phyloP scores from a whole-genome alignment of 2,113 vertebrate genomes.

The Hyla sarda region DNA sequence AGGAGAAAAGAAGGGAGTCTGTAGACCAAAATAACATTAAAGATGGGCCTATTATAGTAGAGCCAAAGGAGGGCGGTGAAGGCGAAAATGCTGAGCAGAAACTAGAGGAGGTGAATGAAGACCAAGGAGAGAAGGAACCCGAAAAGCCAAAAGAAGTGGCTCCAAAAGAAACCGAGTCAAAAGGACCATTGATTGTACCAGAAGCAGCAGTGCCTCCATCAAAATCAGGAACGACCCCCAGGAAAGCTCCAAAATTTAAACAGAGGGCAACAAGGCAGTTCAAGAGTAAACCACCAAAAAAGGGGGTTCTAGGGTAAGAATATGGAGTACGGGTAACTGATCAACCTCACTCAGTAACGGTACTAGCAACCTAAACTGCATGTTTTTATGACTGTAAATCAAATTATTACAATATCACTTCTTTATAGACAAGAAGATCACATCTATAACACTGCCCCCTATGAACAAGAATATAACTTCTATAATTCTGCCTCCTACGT shows the following conservation, averaged over 20 bases:
- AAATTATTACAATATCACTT: background rate
- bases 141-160: background rate
- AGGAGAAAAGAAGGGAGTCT: background rate
- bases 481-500: background rate
- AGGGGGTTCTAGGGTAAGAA: constrained; percentile 60
- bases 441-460: background rate
- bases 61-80: background rate
- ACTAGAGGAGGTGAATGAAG: background rate
- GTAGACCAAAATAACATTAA: background rate
- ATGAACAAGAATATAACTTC: background rate
- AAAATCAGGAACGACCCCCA: constrained; percentile 37
- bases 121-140: background rate
- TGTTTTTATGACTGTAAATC: background rate
- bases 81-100: background rate
- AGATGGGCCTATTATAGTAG: background rate
- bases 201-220: background rate
- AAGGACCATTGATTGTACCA: background rate
- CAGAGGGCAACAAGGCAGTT: constrained; percentile 58
- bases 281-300: constrained; percentile 63
- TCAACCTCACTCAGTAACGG: background rate
- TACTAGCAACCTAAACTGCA: background rate
- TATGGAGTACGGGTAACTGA: background rate
- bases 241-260: constrained; percentile 61
- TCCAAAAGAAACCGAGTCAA: background rate
- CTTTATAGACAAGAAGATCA: background rate